phyloP scores from a whole-genome alignment of 23 tunicate genomes.

The Phallusia fumigata region DNA sequence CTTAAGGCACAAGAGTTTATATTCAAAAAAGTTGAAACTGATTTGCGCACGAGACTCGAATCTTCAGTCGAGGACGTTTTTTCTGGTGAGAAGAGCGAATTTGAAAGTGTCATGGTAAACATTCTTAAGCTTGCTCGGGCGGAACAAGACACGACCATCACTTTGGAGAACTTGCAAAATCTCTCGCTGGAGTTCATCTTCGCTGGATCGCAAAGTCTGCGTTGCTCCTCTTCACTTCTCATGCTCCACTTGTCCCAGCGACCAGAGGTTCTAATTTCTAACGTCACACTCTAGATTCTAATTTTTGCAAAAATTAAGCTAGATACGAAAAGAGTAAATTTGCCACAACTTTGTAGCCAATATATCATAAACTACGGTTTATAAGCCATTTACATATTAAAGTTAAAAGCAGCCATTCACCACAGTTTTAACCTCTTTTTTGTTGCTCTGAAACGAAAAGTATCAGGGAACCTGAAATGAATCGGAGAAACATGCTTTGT shows the following conservation, averaged over 20 bases:
- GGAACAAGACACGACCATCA: conserved; percentile 54
- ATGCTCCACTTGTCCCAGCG: conserved; percentile 70
- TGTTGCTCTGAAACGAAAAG: no score
- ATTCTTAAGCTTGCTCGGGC: conserved; percentile 75
- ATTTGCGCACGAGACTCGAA: conserved; percentile 58
- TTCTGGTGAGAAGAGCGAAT: background rate
- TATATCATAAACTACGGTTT: no score
- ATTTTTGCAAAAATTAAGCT: no score
- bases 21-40: conserved; percentile 56
- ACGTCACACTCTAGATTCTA: no score
- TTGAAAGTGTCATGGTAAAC: conserved; percentile 74
- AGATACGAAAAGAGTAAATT: no score
- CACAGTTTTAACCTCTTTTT: no score
- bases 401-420: no score
- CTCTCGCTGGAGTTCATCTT: conserved; percentile 84
- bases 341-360: no score
- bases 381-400: no score
- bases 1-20: conserved; percentile 69
- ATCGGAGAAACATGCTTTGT: no score
- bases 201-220: conserved; percentile 95
- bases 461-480: no score
- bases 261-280: conserved; percentile 65
- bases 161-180: conserved; percentile 79
- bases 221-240: conserved; percentile 67
- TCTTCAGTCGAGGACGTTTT: conserved; percentile 45